Conservation (phyloP, 2,888 invertebrate species). For the Euproctis similis region DNA sequence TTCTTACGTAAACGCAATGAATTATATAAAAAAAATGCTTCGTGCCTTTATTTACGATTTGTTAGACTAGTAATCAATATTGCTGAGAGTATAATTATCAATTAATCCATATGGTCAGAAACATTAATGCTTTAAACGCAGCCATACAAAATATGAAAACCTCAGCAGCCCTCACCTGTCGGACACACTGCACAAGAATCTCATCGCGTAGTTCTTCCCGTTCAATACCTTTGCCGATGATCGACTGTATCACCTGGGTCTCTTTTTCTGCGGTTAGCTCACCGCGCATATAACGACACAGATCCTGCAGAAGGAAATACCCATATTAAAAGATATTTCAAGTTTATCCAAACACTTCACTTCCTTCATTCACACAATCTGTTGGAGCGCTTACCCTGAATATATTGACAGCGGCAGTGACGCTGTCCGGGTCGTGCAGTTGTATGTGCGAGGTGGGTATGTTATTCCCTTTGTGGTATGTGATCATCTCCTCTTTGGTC, state of each 20-base stretch:
- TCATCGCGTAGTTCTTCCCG: constrained; percentile 94
- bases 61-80: too few species aligned
- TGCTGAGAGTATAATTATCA: too few species aligned
- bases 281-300: constrained; percentile 92
- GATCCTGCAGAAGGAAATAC: constrained; percentile 82
- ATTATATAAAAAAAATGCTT: too few species aligned
- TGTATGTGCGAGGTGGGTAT: constrained; percentile 96
- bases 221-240: constrained; percentile 91
- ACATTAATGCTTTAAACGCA: too few species aligned
- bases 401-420: constrained; percentile 90
- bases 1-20: too few species aligned
- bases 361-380: too few species aligned
- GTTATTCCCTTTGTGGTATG: constrained; percentile 89
- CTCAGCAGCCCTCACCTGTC: constrained; percentile 84
- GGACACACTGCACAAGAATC: constrained; percentile 90
- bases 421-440: constrained; percentile 95
- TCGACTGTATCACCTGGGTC: constrained; percentile 86
- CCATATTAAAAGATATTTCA: too few species aligned
- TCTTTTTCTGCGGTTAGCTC: constrained; percentile 91
- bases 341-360: too few species aligned
- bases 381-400: constrained; percentile 87
- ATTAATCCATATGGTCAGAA: too few species aligned
- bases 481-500: constrained; percentile 94
- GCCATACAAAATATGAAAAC: too few species aligned
- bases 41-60: too few species aligned